These are phyloP conservation scores for Coelopa pilipes DNA, from an alignment of 2,888 invertebrate genomes.

Conservation along the genomic window DNA sequence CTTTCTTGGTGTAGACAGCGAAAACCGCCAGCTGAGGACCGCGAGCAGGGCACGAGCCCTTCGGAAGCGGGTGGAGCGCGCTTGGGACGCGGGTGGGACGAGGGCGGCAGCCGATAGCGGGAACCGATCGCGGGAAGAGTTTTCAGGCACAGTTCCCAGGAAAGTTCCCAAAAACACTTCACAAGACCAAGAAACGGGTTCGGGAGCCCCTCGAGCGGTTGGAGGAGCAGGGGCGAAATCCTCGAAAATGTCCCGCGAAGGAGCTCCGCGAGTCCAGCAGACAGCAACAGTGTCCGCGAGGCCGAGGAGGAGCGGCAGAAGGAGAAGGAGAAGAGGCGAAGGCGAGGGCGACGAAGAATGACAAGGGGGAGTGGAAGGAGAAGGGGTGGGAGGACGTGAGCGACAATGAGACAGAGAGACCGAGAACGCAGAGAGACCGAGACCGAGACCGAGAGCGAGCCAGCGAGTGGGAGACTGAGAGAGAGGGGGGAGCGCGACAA, in stretches of 20 bases:
- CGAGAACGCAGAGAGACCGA: background rate
- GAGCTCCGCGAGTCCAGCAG: background rate
- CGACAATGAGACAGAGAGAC: background rate
- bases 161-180: no score
- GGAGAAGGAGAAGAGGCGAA: background rate
- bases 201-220: background rate
- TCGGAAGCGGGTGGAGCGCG: background rate
- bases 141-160: no score
- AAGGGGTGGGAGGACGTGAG: background rate
- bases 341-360: background rate
- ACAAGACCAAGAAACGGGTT: no score
- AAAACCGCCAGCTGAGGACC: conserved; percentile 10
- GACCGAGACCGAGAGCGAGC: background rate
- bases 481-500: background rate
- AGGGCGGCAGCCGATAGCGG: no score
- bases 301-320: background rate
- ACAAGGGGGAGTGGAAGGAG: no score
- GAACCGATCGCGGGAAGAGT: no score
- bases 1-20: conserved; percentile 7
- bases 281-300: conserved; percentile 21
- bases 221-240: background rate
- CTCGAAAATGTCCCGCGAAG: background rate
- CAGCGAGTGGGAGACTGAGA: no score
- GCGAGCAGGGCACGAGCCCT: background rate
- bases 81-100: no score